These are phyloP conservation scores for Oreochromis grahami DNA, from an alignment of 2,797 vertebrate species.

Conservation along the genomic window DNA sequence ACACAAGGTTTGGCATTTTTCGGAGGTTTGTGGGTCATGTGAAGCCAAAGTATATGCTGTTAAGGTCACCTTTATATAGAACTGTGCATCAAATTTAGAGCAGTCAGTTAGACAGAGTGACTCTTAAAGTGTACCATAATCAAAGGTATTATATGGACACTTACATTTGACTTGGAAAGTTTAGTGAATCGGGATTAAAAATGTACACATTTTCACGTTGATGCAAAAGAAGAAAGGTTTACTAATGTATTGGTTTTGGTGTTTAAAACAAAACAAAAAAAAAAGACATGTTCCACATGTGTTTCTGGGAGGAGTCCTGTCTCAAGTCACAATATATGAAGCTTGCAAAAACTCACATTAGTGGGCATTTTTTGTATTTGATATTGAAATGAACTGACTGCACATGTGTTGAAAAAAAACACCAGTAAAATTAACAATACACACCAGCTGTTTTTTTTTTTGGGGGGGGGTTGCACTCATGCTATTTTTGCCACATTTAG, in stretches of 20 bases:
- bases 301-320: background rate
- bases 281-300: background rate
- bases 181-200: background rate
- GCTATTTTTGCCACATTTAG: background rate
- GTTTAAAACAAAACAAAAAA: background rate
- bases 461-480: background rate
- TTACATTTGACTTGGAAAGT: background rate
- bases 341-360: background rate
- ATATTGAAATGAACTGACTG: background rate
- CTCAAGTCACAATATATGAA: background rate
- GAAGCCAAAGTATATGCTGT: background rate
- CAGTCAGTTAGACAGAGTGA: background rate
- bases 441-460: background rate
- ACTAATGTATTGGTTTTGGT: background rate
- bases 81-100: background rate
- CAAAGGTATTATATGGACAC: background rate
- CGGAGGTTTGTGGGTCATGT: background rate
- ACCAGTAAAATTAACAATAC: background rate
- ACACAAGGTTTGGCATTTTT: background rate
- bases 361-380: accelerated
- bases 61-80: background rate
- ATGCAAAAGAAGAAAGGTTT: background rate
- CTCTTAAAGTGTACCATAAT: background rate
- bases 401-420: background rate
- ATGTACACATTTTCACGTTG: background rate